Base-by-base conservation (phyloP, 2,888 invertebrate genomes). In the Eustalomyia histrio region DNA sequence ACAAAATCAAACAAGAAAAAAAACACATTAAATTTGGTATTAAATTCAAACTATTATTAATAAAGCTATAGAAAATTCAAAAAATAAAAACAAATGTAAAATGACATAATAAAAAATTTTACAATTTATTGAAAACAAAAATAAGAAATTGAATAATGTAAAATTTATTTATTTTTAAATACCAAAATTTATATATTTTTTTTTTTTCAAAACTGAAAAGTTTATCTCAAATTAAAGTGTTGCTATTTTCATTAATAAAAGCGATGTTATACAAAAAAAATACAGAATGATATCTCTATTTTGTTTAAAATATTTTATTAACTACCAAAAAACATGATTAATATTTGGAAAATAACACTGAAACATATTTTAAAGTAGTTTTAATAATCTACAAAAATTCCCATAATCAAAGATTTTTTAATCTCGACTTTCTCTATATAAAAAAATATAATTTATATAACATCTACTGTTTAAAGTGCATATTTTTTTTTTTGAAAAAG, bases 341-440 rank as follows among this genome's bases (percentile, higher is more conserved):
- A 14, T 47, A 47, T 47, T 18, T 18, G 2, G 47, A 35, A 39
- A 14, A 18, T 47, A 21, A 47, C 43, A 47, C 24, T 24, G 29
- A n/a, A 29, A 63, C 3, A 12, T 39, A 6, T 14, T 57, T 21
- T 14, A 53, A 53, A 18, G 1, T 12, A 53, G 1, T 6, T 7
- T 35, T 2, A 67, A 67, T 43, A 67, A 21, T 64, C 14, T 17
- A n/a, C 2, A 17, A 12, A 39, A 39, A 39, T 39, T 10, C 10
- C 39, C 10, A 39, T 12, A 8, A 39, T 39, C 39, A 39, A 12
- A 12, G 39, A 12, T 12, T 39, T 39, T 35, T n/a, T 18, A 57
- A 47, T 64, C 55, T 35, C 50, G 64, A 75, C 68, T 75, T 75
- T 75, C 75, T 43, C 55, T 47, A 47, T n/a, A 14, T 47, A 14